A percentile compares a stretch with the other conserved stretches of the same genome.
Evolutionary conservation across 2,888 invertebrate genomes (phyloP).

Genomic region (Drosophila austrosaltans): DNA sequence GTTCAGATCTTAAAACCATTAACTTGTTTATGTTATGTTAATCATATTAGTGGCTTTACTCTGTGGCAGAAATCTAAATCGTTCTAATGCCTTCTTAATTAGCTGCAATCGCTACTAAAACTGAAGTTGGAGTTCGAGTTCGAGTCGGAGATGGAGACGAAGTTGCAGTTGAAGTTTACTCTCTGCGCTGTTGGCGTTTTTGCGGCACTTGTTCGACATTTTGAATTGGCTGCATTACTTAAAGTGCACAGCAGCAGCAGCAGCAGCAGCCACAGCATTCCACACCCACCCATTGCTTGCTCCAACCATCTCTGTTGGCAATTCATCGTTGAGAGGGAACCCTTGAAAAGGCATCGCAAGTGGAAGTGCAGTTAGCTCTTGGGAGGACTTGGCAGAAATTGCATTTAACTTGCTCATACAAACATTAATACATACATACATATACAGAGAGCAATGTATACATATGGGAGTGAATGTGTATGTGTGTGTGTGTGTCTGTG

Average conservation of each 20-base stretch:
- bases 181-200: slow-evolving; percentile 30
- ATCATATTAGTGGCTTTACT: slow-evolving; percentile 3
- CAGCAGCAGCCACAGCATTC: slow-evolving; percentile 16
- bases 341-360: slow-evolving; percentile 43
- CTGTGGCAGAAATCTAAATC: slow-evolving; percentile 37
- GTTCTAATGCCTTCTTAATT: slow-evolving; percentile 73
- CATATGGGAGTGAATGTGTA: neutral
- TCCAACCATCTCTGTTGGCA: neutral
- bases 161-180: neutral
- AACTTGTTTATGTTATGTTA: slow-evolving; percentile 14
- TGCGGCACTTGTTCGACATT: slow-evolving; percentile 71
- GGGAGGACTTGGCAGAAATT: slow-evolving; percentile 63
- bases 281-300: neutral
- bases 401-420: slow-evolving; percentile 36
- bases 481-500: neutral
- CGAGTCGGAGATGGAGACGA: too few species aligned
- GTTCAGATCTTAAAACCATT: too few species aligned
- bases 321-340: slow-evolving; percentile 31
- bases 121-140: neutral
- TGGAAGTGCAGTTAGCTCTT: slow-evolving; percentile 44
- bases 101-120: slow-evolving; percentile 37
- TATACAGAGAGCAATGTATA: neutral
- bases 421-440: slow-evolving; percentile 14
- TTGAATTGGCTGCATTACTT: slow-evolving; percentile 71
- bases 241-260: slow-evolving; percentile 47